Base-by-base conservation (phyloP, 1,140 invertebrate species). In the Scylla paramamosain region DNA sequence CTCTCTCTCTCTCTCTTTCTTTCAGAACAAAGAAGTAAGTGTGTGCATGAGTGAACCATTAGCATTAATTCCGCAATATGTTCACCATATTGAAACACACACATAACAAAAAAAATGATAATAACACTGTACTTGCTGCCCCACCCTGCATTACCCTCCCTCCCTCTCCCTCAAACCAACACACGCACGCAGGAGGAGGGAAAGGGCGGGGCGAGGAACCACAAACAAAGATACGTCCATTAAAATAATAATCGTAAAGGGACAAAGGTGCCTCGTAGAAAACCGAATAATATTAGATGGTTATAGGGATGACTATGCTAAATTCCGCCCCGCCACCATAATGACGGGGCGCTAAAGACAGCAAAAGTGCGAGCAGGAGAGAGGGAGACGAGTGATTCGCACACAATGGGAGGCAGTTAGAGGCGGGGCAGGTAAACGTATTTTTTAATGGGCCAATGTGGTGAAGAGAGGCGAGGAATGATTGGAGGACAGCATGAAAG, bases 191-290 rank as follows among this genome's bases (percentile, higher is more conserved):
- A 77, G 4, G 20, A 25, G 20, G 4, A n/a, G 12, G 6, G 1
- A 3, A 1, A 25, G 12, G 6, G n/a, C 1, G 25, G 1, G 39
- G 39, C 10, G 6, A 77, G 4, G 25, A 12, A 77, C 67, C 67
- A n/a, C 67, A 77, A 20, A 77, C 67, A n/a, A 25, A 77, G n/a
- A n/a, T n/a, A 12, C 4, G 6, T 25, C 16, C 20, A 25, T 7
- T 77, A 12, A n/a, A 77, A 77, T 77, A n/a, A 25, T 77, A 77
- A 77, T 77, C 67, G 67, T 77, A 77, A 77, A 77, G 25, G 25
- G 67, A 77, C 67, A 77, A 77, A 77, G 67, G 67, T n/a, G 25
- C 67, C 67, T 77, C 67, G n/a, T 77, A 77, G 67, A 77, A 77
- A 77, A 77, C 67, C 7, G 67, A 20, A 77, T 25, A 77, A 77